Base-by-base conservation (phyloP, 2,888 invertebrate genomes). In the Rhimphoctona megacephalus region DNA sequence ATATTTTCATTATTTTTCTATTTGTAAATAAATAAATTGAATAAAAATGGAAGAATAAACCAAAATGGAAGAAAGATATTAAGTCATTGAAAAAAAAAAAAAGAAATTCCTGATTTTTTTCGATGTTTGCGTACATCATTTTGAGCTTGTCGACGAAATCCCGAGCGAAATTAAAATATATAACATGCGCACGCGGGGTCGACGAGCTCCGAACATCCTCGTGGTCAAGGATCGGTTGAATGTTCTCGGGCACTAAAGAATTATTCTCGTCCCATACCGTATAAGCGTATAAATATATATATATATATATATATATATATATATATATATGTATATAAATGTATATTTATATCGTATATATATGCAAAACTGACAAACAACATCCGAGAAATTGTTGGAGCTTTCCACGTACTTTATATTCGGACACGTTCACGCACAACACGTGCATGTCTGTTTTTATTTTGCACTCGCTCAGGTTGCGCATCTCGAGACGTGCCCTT, bases 141-240 rank as follows among this genome's bases (percentile, higher is more conserved):
- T n/a, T 57, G 14, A n/a, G n/a, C 36, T 66, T 22, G 36, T 36
- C 8, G n/a, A 39, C 17, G 33, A 36, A 64, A 30, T 43, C n/a
- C n/a, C n/a, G n/a, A 54, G 33, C 11, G 6, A 72, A 54, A 72
- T 22, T n/a, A 17, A 73, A 81, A 52, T 54, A 57, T 52, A 36
- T 61, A 2, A 66, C 25, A 30, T 17, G 33, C 49, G 14, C 39
- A n/a, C 8, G n/a, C 39, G 70, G 81, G 81, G 81, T 77, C 76
- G 61, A 70, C 72, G 81, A 70, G 85, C 72, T 66, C 39, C 81
- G 54, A 81, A 72, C 36, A 85, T 85, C 72, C 70, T 81, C 85
- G 76, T 82, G 81, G 81, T 81, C 85, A 85, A 85, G 85, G 85
- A 85, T 85, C 81, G 85, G 61, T 82, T 76, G 80, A 52, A 81